Base-by-base conservation (phyloP, 2,113 vertebrate genomes). In the Budorcas taxicolor region DNA sequence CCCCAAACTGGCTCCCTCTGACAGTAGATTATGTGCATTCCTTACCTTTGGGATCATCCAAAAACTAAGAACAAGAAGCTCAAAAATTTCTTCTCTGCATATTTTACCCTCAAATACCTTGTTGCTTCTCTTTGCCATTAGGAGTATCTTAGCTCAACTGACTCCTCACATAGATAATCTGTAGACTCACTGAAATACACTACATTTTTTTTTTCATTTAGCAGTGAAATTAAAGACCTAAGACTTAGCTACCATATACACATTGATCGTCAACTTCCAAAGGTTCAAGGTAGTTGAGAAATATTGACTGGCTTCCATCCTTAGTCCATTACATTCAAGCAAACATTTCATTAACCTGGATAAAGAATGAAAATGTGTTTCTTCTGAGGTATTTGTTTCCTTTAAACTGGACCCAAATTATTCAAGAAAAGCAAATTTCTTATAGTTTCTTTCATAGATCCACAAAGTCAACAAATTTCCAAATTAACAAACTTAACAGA, bases 221-320 rank as follows among this genome's bases (percentile, higher is more conserved):
- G 86, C 23, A 93, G 85, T 90, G 40, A 45, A 91, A 97, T 94
- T 81, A 82, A 96, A 98, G 91, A 94, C 94, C 92, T 94, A 97
- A 78, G 17, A 47, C 1, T 36, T 71, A 1, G 0, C 80, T 17
- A 94, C 45, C 64, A 90, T 43, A 29, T 95, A 87, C 94, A 82
- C 90, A 92, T 40, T 53, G 40, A 86, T 78, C 47, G 45, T 60
- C 93, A 40, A 87, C 53, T 94, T 95, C 50, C 78, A 96, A 50
- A 83, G 52, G 33, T 97, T 92, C 55, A 83, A 76, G 25, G 40
- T 52, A 58, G 25, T 83, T 83, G 64, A 47, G 27, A 96, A 96
- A 82, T 40, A 78, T 36, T 91, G 43, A 94, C 89, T 47, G 89
- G 25, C 29, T 47, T 89, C 89, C 57, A 80, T 92, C 50, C 95